Evolutionary conservation across 2,888 invertebrate genomes (phyloP), one percentile per base, ranked within the genome.

Genomic region (Amphimallon solstitiale): DNA sequence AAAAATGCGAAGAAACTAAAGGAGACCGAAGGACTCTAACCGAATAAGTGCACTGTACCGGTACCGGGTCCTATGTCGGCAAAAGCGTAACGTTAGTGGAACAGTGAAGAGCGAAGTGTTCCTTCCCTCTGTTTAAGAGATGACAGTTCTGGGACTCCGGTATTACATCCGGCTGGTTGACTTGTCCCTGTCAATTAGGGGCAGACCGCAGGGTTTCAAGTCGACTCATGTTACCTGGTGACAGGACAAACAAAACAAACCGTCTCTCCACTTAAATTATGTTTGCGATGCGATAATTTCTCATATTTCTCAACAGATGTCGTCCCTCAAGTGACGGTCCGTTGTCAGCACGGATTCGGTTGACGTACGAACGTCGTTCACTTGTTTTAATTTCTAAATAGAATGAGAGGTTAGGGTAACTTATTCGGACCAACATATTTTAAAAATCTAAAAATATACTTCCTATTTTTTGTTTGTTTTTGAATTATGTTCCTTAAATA

Each of bases 181-280:
- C 80, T 81, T 80, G 81, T 81, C 81, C 76, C 78, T 81, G 81
- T 81, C 81, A 81, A 81, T 81, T 81, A 81, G 79, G 29, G 77
- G 72, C 71, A 72, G 76, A 70, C 74, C 74, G 72, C 71, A 72
- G 72, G 76, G 75, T 75, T 77, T 77, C 74, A 77, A 77, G 78
- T 77, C 79, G 76, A 75, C 78, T 80, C 78, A 72, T 76, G 75
- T 79, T 79, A 78, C 80, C 79, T 78, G 79, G 75, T 77, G 78
- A 79, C 78, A 79, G 74, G 73, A 73, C 77, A 78, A 78, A 79
- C 76, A 75, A 78, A 78, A 79, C 78, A 78, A 75, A 74, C 74
- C 75, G 74, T 73, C 74, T 73, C 69, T 71, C 74, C 73, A 72
- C 74, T 76, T 73, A 74, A 76, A 77, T 76, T 74, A 71, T 75